Evolutionary conservation across 2,113 vertebrate genomes (phyloP), one percentile per base, ranked within the genome.

Genomic region (Ptilonorhynchus violaceus): DNA sequence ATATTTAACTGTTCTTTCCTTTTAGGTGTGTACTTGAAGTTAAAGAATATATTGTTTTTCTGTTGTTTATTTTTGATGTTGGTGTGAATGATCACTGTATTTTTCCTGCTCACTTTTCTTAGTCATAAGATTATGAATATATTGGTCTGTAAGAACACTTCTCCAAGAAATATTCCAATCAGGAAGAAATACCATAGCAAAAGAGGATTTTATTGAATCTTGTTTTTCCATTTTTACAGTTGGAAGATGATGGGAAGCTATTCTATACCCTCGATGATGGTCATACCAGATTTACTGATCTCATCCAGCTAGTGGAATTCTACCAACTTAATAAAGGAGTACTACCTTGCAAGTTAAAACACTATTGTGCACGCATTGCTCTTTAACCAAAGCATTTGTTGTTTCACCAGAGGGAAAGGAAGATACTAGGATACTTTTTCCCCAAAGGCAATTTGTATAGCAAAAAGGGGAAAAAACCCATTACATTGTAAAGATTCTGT

Each of bases 301-400:
- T 99, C 93, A 99, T 99, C 94, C 99, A 99, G 97, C 97, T 99
- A 90, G 99, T 99, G 97, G 99, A 99, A 95, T 99, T 99, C 95
- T 99, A 99, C 97, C 99, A 99, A 79, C 98, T 99, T 85, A 99
- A 99, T 98, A 99, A 98, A 89, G 99, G 99, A 18, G 98, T 99
- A 67, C 98, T 99, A 94, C 99, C 99, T 93, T 99, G 99, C 98
- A 99, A 98, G 96, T 98, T 99, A 92, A 99, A 99, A 97, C 99
- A 99, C 97, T 99, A 99, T 96, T 99, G 99, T 92, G 96, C 98
- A 91, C 97, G 97, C 92, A 98, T 99, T 96, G 96, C 98, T 96
- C 98, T 99, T 97, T 99, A 98, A 98, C 95, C 92, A 93, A 97
- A 96, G 83, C 72, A 66, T 85, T 89, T 94, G 60, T 92, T 73